Base-by-base conservation (phyloP, 1,140 invertebrate species). In the Heliothis subflexa region DNA sequence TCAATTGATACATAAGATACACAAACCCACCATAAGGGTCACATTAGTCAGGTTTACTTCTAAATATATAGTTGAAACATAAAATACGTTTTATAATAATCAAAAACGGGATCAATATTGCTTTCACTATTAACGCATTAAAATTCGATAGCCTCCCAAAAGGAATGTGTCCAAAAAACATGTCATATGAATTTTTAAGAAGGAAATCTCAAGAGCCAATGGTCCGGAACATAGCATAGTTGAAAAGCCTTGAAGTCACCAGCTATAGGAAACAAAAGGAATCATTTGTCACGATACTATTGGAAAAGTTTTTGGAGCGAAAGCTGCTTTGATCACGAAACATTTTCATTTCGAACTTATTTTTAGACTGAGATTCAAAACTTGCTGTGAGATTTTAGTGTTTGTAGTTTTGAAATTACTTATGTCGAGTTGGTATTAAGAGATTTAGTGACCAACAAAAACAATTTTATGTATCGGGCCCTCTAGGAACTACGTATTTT, bases 231-330 rank as follows among this genome's bases (percentile, higher is more conserved):
- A 80, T 49, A 71, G 78, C 62, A 71, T 61, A 74, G 64, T 59
- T 68, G 50, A 68, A 55, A 21, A 12, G 62, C 21, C 52, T 75
- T 71, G 47, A 55, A 70, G 54, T 76, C 55, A 61, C 47, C 73
- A 70, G 54, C 59, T 71, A 75, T 57, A 25, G 72, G 40, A 70
- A 75, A 80, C 72, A 75, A 80, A 70, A 76, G 73, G 47, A 76
- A 76, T 76, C 66, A 76, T 80, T 76, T 80, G 73, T 80, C 78
- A 80, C 50, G 50, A 79, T 74, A 75, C 52, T 77, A 68, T 50
- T 78, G 68, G 49, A 62, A 59, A 61, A 72, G 57, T 59, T 72
- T 71, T 71, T 71, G 54, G 76, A 57, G 14, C 57, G 77, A 66
- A 28, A 33, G 47, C 13, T 25, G 33, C 45, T 78, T 71, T 61